A percentile compares a stretch with the other conserved stretches of the same genome.
Evolutionary conservation across 2,797 vertebrate species (phyloP).

Genomic region (Paguma larvata): DNA sequence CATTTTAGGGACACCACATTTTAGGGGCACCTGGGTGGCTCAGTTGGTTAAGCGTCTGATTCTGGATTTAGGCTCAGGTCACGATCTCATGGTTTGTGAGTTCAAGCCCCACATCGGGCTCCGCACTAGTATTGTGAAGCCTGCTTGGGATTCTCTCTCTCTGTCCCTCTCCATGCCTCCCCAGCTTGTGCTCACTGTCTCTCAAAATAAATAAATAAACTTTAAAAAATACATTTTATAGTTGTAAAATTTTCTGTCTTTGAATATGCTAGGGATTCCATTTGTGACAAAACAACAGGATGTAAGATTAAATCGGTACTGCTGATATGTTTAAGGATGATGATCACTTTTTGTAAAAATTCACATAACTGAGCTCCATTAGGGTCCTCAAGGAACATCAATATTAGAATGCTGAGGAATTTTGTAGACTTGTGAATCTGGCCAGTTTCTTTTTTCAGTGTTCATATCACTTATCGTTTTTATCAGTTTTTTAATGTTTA

Average conservation of each 20-base stretch:
- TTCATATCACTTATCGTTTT: not conserved
- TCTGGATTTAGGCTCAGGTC: too few species aligned
- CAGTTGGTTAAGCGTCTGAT: too few species aligned
- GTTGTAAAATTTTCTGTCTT: not conserved
- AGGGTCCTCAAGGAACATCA: not conserved
- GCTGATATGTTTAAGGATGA: not conserved
- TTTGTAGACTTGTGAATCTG: slow-evolving; percentile 10
- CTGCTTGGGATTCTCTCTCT: too few species aligned
- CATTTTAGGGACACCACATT: too few species aligned
- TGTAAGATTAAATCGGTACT: not conserved
- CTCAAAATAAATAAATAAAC: too few species aligned
- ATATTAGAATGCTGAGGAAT: not conserved
- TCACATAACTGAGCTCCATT: not conserved
- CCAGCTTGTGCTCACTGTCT: too few species aligned
- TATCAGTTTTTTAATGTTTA: not conserved
- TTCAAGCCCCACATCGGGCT: too few species aligned
- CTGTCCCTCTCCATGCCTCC: too few species aligned
- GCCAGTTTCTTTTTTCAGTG: not conserved
- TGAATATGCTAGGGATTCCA: not conserved
- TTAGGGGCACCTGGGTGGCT: too few species aligned
- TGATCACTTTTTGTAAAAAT: not conserved
- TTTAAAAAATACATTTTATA: not conserved
- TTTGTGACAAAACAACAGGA: not conserved
- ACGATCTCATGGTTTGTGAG: too few species aligned
- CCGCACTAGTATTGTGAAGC: too few species aligned